Base-by-base conservation (phyloP, 2,113 vertebrate genomes). In the Bolborhynchus lineola region DNA sequence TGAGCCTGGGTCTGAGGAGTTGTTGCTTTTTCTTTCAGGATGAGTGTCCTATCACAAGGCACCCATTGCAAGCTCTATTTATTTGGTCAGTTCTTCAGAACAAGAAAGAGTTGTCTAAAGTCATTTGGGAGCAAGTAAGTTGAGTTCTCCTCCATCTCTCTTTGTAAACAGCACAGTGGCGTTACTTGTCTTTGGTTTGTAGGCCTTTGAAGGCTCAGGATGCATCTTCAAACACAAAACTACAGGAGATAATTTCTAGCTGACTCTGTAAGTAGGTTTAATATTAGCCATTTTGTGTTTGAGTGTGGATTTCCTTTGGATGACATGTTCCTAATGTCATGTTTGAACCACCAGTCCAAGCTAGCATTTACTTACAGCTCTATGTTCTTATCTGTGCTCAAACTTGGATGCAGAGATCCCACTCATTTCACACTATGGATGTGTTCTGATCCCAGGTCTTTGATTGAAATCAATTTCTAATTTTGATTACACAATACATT, bases 41-140 rank as follows among this genome's bases (percentile, higher is more conserved):
- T 12, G 96, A 97, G 21, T 97, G 98, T 72, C 97, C 98, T 26
- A 98, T 98, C n/a, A 98, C 98, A 13, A 98, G 98, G 64, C 98
- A 99, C 26, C 98, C 98, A 0, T 92, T 98, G 82, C 98, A 98
- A 82, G 99, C 99, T 57, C 98, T 99, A 46, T 99, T 99, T 96
- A 99, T 99, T 88, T 99, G 99, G 99, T 98, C 99, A n/a, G 91
- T 99, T 6, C 97, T 99, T 86, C 99, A 99, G 97, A 99, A 99
- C 96, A 99, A 99, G 90, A 99, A 96, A 83, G 98, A 99, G 31
- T 95, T 99, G 86, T 99, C 99, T 63, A 98, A 99, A 75, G 99
- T 99, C 10, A 98, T 98, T 44, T 99, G 99, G 99, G 99, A 99
- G 59, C 99, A 99, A 98, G 99, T 99, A 93, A 90, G 84, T 50